Conservation (phyloP, 2,888 invertebrate genomes). For the Endomychus coccineus region DNA sequence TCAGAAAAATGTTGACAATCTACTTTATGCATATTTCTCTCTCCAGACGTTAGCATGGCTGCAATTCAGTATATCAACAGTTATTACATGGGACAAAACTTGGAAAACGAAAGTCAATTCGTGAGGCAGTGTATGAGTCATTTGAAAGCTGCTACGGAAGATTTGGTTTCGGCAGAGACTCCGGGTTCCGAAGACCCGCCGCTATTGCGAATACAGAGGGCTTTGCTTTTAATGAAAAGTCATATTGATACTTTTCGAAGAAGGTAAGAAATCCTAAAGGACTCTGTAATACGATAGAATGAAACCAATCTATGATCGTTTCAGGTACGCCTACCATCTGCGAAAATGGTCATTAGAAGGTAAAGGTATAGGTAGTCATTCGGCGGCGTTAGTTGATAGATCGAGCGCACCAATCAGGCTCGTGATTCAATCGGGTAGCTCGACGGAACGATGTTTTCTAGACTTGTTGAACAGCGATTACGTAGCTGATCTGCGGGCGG, state of each 20-base stretch:
- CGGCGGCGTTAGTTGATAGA: conserved; percentile 53
- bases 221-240: conserved; percentile 77
- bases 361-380: conserved; percentile 70
- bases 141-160: conserved; percentile 73
- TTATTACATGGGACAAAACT: conserved; percentile 87
- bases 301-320: conserved; percentile 9
- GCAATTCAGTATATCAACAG: conserved; percentile 91
- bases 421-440: conserved; percentile 80
- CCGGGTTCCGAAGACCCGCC: conserved; percentile 65
- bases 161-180: conserved; percentile 47
- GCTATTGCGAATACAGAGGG: conserved; percentile 83
- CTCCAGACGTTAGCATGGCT: conserved; percentile 81
- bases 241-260: conserved; percentile 88
- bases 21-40: no score
- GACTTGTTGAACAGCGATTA: conserved; percentile 80
- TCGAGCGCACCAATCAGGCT: conserved; percentile 65
- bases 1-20: no score
- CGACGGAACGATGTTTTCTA: conserved; percentile 75
- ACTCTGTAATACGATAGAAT: neutral
- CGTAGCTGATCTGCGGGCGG: conserved; percentile 85
- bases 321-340: conserved; percentile 78
- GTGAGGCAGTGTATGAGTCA: conserved; percentile 91
- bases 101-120: conserved; percentile 88
- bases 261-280: conserved; percentile 44
- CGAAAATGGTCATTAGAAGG: conserved; percentile 84